A percentile compares a stretch with the other conserved stretches of the same genome.
These are phyloP conservation scores for Pterocles burchelli DNA, from an alignment of 2,113 vertebrate species.

Conservation along the genomic window DNA sequence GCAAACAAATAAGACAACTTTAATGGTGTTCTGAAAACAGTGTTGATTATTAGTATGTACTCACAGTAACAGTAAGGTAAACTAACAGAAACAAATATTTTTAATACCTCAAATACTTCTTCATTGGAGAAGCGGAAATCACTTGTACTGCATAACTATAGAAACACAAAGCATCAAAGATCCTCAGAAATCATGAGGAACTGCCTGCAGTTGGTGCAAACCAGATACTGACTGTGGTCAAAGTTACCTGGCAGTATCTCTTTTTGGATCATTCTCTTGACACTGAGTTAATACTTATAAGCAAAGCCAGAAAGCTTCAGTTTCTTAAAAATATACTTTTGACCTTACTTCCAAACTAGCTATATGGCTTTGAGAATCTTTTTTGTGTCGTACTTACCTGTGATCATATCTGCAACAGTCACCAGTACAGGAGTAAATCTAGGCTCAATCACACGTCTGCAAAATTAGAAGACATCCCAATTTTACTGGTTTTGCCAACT, in stretches of 20 bases:
- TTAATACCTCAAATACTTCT: neutral
- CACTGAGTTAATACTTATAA: neutral
- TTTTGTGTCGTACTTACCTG: conserved; percentile 78
- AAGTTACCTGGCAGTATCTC: neutral
- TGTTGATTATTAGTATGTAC: neutral
- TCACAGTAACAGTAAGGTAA: neutral
- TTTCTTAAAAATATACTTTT: neutral
- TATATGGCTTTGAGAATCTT: neutral
- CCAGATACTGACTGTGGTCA: neutral
- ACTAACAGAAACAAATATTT: neutral
- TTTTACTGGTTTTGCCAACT: neutral
- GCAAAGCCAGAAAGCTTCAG: neutral
- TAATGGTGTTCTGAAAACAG: neutral
- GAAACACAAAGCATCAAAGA: neutral
- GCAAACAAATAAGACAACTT: neutral
- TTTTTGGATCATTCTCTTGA: neutral
- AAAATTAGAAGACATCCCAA: conserved; percentile 28
- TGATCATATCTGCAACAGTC: conserved; percentile 86
- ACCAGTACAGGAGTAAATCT: conserved; percentile 87
- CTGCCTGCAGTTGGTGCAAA: neutral
- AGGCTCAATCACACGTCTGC: conserved; percentile 86
- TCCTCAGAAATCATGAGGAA: rapidly evolving
- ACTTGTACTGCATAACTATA: neutral
- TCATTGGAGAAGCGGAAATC: neutral
- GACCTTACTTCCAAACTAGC: neutral